phyloP scores from a whole-genome alignment of 2,888 invertebrate genomes.

The Cerastis rubricosa region DNA sequence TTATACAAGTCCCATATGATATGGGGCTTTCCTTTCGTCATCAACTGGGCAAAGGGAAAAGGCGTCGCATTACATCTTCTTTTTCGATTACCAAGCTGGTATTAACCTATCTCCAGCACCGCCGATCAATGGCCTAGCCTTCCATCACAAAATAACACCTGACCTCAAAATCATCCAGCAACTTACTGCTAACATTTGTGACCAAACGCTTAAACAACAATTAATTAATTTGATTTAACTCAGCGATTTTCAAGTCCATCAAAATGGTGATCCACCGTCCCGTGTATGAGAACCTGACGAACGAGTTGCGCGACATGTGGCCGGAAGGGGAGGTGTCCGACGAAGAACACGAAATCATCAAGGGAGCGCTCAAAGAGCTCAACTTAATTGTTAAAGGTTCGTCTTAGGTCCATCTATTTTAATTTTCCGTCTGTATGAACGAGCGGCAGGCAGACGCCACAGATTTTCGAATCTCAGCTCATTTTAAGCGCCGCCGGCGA shows the following conservation, averaged over 20 bases:
- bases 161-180: neutral
- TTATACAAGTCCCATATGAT: neutral
- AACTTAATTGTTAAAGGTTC: slow-evolving; percentile 69
- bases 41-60: neutral
- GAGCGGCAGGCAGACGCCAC: no score
- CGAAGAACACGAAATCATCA: slow-evolving; percentile 67
- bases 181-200: neutral
- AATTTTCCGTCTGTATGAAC: neutral
- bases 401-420: slow-evolving; percentile 21
- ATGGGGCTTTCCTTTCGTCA: neutral
- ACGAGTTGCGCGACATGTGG: slow-evolving; percentile 73
- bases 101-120: neutral
- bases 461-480: no score
- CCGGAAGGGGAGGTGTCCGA: slow-evolving; percentile 63
- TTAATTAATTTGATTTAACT: neutral
- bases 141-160: neutral
- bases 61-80: neutral
- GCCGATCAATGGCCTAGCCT: neutral
- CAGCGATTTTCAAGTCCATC: slow-evolving; percentile 70
- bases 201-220: neutral
- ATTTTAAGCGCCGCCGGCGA: neutral
- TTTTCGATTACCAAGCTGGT: neutral
- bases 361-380: slow-evolving; percentile 61
- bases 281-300: slow-evolving; percentile 70
- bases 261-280: slow-evolving; percentile 68